phyloP scores from a whole-genome alignment of 2,888 invertebrate genomes.

The Acleris emargana region DNA sequence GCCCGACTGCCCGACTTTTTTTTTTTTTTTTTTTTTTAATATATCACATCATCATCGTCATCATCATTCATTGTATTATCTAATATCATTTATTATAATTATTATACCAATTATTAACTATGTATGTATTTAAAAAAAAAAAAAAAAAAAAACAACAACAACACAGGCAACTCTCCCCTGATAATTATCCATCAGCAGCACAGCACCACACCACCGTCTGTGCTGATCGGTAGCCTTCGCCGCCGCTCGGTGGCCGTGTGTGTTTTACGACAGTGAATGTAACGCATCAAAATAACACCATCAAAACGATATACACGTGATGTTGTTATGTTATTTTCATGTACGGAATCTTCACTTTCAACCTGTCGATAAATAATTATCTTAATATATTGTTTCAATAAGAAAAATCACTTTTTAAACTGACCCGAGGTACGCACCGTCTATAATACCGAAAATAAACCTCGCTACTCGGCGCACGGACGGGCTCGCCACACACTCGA shows the following conservation, averaged over 20 bases:
- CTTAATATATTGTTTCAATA: constrained; percentile 11
- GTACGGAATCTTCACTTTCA: constrained; percentile 19
- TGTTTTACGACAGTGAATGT: constrained; percentile 26
- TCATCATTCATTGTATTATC: too few species aligned
- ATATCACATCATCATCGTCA: too few species aligned
- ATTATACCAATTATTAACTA: too few species aligned
- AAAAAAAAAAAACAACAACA: too few species aligned
- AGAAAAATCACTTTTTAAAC: constrained; percentile 33
- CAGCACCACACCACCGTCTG: neutral
- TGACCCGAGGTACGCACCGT: constrained; percentile 23
- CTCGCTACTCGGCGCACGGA: neutral
- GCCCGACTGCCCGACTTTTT: too few species aligned
- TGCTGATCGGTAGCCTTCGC: neutral
- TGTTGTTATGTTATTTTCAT: constrained; percentile 10
- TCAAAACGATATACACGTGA: neutral
- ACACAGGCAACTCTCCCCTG: too few species aligned
- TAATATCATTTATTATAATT: too few species aligned
- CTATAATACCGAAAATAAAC: constrained; percentile 24
- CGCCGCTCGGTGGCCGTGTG: neutral
- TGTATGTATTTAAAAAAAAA: too few species aligned
- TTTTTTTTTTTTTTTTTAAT: too few species aligned
- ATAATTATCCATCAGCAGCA: neutral
- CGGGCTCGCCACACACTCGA: neutral
- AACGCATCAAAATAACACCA: constrained; percentile 13
- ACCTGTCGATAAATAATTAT: constrained; percentile 7